phyloP scores from a whole-genome alignment of 2,113 vertebrate species.

The Talpa occidentalis region DNA sequence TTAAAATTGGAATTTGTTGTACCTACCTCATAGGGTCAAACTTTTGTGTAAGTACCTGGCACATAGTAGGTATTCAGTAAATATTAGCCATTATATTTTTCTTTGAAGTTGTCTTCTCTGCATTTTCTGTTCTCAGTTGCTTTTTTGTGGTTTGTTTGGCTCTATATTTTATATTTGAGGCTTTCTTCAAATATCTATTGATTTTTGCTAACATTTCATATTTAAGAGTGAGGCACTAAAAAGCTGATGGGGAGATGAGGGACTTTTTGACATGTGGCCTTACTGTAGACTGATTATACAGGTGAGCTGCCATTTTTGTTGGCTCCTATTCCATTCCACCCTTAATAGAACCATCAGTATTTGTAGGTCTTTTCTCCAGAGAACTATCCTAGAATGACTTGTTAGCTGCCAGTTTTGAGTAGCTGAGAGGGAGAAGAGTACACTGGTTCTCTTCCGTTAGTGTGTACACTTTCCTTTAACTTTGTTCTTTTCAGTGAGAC shows the following conservation, averaged over 20 bases:
- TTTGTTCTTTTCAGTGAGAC: background rate
- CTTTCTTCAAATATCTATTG: background rate
- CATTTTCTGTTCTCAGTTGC: background rate
- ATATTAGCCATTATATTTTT: constrained; percentile 10
- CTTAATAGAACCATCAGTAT: background rate
- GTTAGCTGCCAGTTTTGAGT: background rate
- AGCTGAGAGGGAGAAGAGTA: background rate
- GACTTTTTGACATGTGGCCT: background rate
- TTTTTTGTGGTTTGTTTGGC: constrained; percentile 27
- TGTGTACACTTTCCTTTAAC: background rate
- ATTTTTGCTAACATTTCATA: constrained; percentile 28
- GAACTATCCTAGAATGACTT: background rate
- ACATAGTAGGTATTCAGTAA: background rate
- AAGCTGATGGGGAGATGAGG: background rate
- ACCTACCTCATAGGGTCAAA: background rate
- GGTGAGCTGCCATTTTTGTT: constrained; percentile 1
- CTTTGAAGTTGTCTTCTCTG: constrained; percentile 5
- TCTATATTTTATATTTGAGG: background rate
- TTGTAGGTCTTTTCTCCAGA: background rate
- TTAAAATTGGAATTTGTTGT: background rate
- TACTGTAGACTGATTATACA: background rate
- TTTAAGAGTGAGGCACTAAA: constrained; percentile 9
- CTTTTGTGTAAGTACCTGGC: background rate
- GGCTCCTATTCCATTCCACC: background rate
- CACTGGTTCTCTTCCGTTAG: background rate